Evolutionary conservation across 2,113 vertebrate species (phyloP), one percentile per base, ranked within the genome.

Genomic region (Leptobrachium leishanense): DNA sequence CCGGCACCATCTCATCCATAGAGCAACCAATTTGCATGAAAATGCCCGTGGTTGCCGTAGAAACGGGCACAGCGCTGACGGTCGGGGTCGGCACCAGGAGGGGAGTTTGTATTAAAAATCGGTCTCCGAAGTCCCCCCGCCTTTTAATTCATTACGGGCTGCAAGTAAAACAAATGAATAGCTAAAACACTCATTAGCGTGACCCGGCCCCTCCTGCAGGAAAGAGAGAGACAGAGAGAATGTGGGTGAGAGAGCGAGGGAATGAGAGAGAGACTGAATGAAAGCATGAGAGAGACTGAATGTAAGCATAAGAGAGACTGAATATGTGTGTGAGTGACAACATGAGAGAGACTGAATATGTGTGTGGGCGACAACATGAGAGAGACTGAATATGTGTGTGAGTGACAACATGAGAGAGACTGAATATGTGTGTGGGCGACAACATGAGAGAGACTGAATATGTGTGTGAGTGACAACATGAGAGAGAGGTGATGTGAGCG

Each of bases 111-210:
- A 94, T 93, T 94, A 93, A 94, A 94, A 93, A 93, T 92, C 91
- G 92, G 91, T 94, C 92, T 94, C 91, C 92, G 87, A 92, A 91
- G 92, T 80, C 78, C 91, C 91, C 90, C 87, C 92, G 90, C 91
- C 91, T 93, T 93, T 93, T 92, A 94, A 93, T 92, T 93, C 92
- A 93, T 91, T 93, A 80, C 90, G 93, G 94, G 94, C 93, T 92
- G 93, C 91, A 91, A 92, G 93, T 94, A 92, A 93, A 95, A 94
- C 91, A 93, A 94, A 94, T 94, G 94, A 95, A 95, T 95, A 96
- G 92, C 94, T 94, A 94, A 94, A 92, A 94, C 93, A 93, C 92
- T 93, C 92, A 94, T 95, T 96, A 94, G 93, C 92, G 94, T 92
- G 90, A 95, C 91, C 92, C 92, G 65, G 70, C 70, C 77, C 77